Conservation (phyloP, 2,888 invertebrate genomes). For the Caenorhabditis macrosperma region DNA sequence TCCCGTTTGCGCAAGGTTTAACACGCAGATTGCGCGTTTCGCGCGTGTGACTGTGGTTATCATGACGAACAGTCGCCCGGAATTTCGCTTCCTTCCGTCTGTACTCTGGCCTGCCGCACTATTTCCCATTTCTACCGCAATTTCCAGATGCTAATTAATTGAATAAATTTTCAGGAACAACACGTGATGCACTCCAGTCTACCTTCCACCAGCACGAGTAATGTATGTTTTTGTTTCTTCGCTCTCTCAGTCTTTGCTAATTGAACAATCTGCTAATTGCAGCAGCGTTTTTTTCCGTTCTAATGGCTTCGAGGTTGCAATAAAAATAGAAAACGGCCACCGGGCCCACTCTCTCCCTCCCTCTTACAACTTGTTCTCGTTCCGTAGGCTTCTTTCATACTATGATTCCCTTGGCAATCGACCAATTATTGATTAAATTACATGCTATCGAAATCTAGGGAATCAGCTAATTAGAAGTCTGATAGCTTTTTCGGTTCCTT, state of each 20-base stretch:
- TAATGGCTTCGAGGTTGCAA: conserved; percentile 34
- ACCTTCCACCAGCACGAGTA: conserved; percentile 3
- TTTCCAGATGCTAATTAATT: no score
- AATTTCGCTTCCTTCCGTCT: background rate
- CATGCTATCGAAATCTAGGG: background rate
- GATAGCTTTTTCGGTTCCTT: background rate
- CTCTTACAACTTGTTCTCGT: conserved; percentile 30
- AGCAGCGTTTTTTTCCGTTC: conserved; percentile 46
- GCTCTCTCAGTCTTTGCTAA: background rate
- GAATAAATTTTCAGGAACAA: no score
- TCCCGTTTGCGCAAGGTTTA: conserved; percentile 55
- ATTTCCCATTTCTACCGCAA: background rate
- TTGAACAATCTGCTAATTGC: conserved; percentile 51
- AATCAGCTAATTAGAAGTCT: background rate
- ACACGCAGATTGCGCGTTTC: conserved; percentile 51
- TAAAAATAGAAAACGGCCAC: conserved; percentile 24
- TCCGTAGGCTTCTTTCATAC: conserved; percentile 8
- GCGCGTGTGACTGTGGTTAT: conserved; percentile 52
- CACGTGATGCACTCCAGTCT: background rate
- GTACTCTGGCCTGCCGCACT: background rate
- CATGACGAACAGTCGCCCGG: conserved; percentile 42
- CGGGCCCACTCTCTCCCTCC: no score
- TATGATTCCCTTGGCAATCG: conserved; percentile 8
- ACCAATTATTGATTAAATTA: conserved; percentile 18
- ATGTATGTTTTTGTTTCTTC: conserved; percentile 2